Evolutionary conservation across 2,888 invertebrate species (phyloP).

Genomic region (Autographa pulchrina): DNA sequence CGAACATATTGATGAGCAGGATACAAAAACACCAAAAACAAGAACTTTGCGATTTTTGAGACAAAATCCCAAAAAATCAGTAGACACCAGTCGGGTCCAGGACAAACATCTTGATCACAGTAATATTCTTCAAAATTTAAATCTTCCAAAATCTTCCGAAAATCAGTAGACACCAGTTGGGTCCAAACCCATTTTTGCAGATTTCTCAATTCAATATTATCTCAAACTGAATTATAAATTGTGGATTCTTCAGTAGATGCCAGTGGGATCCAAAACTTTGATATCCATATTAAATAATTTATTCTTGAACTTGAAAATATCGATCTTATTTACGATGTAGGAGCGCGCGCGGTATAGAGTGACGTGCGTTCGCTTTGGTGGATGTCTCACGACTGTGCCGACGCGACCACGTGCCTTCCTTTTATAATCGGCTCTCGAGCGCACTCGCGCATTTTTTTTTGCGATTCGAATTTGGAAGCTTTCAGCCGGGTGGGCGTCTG

Average conservation of each 20-base stretch:
- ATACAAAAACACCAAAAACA: conserved; percentile 42
- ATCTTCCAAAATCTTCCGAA: conserved; percentile 51
- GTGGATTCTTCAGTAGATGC: conserved; percentile 79
- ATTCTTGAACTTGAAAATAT: conserved; percentile 76
- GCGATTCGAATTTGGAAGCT: conserved; percentile 88
- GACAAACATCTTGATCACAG: conserved; percentile 77
- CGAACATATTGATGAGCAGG: conserved; percentile 75
- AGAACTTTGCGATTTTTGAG: conserved; percentile 32
- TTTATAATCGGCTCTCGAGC: conserved; percentile 82
- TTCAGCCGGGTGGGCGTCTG: conserved; percentile 85
- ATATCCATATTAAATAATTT: conserved; percentile 76
- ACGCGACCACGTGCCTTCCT: conserved; percentile 81
- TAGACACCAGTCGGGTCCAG: conserved; percentile 82
- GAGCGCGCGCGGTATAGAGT: conserved; percentile 70
- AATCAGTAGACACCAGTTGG: conserved; percentile 83
- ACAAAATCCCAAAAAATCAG: conserved; percentile 61
- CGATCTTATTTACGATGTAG: conserved; percentile 86
- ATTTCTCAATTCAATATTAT: conserved; percentile 48
- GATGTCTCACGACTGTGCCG: conserved; percentile 80
- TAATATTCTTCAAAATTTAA: conserved; percentile 42
- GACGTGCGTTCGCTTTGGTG: conserved; percentile 75
- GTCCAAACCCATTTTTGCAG: conserved; percentile 77
- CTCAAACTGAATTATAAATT: conserved; percentile 47
- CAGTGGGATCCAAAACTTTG: conserved; percentile 86
- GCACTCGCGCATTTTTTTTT: conserved; percentile 85